Conservation (phyloP, 2,797 vertebrate genomes). For the Mus minutoides region DNA sequence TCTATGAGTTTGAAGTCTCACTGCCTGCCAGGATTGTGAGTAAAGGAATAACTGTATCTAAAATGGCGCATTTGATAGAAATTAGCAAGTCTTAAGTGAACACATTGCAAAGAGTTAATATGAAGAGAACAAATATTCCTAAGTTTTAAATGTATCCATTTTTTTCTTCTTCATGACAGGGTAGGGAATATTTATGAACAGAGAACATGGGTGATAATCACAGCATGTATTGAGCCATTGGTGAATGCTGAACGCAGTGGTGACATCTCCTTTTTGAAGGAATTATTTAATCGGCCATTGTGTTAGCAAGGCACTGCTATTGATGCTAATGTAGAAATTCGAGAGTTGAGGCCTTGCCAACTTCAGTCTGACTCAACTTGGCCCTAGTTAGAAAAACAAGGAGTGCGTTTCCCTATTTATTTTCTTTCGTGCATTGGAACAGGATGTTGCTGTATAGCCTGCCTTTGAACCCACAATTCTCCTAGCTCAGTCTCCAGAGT, state of each 20-base stretch:
- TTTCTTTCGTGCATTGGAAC: not conserved
- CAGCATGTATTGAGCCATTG: not conserved
- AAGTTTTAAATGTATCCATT: not conserved
- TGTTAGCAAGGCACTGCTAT: not conserved
- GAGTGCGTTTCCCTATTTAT: not conserved
- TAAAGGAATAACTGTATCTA: not conserved
- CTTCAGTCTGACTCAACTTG: not conserved
- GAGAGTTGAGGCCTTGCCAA: not conserved
- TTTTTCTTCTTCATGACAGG: not conserved
- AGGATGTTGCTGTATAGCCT: not conserved
- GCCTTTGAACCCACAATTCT: not conserved
- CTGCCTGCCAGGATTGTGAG: not conserved
- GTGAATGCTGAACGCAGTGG: not conserved
- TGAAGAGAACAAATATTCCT: not conserved
- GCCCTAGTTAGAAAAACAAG: not conserved
- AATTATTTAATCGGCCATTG: not conserved
- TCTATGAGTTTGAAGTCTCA: conserved; percentile 15
- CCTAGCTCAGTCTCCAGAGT: no score
- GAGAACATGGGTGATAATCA: not conserved
- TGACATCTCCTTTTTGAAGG: not conserved
- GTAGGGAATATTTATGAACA: not conserved
- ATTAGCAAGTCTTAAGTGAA: not conserved
- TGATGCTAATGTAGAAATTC: not conserved
- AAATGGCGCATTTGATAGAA: not conserved
- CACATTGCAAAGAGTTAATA: not conserved